phyloP scores from a whole-genome alignment of 1,140 invertebrate genomes.

The Aradophagus sp. region DNA sequence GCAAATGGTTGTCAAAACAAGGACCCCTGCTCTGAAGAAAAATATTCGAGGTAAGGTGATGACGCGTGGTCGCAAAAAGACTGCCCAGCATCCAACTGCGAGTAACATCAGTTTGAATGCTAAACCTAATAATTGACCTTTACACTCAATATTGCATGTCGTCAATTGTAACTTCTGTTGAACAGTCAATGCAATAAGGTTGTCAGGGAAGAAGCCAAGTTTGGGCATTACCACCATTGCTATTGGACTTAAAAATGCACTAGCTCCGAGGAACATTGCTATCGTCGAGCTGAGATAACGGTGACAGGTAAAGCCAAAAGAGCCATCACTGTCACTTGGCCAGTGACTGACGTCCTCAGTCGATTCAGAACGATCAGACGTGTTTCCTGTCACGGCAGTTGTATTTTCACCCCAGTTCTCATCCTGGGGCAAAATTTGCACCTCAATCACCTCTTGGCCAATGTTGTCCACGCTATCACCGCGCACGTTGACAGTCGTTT shows the following conservation, averaged over 20 bases:
- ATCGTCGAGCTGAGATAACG: constrained; percentile 86
- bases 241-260: constrained; percentile 92
- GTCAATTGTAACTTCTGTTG: constrained; percentile 78
- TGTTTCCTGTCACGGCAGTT: constrained; percentile 96
- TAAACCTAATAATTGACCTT: constrained; percentile 92
- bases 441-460: constrained; percentile 90
- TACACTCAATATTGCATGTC: constrained; percentile 89
- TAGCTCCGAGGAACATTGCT: constrained; percentile 83
- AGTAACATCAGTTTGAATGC: constrained; percentile 94
- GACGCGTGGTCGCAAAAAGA: constrained; percentile 83
- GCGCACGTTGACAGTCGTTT: constrained; percentile 85
- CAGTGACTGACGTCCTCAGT: constrained; percentile 91
- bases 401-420: constrained; percentile 99
- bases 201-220: constrained; percentile 85
- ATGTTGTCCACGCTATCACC: constrained; percentile 79
- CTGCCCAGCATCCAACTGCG: constrained; percentile 94
- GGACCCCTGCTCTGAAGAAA: constrained; percentile 89
- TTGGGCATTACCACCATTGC: constrained; percentile 96
- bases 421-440: constrained; percentile 94
- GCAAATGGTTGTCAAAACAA: constrained; percentile 92
- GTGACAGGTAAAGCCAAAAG: constrained; percentile 84
- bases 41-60: constrained; percentile 96
- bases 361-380: constrained; percentile 94
- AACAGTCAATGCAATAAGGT: constrained; percentile 73
- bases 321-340: constrained; percentile 83